These are phyloP conservation scores for Cryptoprocta ferox DNA, from an alignment of 2,797 vertebrate genomes.

Conservation along the genomic window DNA sequence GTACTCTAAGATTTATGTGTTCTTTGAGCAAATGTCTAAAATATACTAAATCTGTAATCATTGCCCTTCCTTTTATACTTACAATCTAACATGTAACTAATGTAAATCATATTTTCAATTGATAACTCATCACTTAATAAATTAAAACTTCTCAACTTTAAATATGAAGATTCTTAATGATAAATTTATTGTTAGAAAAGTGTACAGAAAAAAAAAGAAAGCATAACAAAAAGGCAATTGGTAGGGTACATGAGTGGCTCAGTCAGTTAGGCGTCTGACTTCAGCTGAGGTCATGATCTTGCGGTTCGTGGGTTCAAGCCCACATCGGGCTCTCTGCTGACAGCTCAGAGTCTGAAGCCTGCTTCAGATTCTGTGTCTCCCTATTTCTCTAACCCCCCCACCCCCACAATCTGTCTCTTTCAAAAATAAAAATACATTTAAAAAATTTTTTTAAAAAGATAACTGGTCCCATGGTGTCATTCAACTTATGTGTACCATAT, in stretches of 20 bases:
- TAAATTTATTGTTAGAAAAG: constrained; percentile 39
- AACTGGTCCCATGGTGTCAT: background rate
- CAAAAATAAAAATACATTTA: no score
- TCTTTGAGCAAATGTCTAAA: constrained; percentile 29
- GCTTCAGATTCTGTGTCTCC: no score
- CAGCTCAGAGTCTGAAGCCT: no score
- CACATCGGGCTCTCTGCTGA: no score
- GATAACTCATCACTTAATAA: background rate
- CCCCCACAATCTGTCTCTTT: no score
- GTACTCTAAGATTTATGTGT: background rate
- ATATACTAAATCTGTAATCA: background rate
- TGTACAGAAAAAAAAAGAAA: background rate
- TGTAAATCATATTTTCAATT: constrained; percentile 5
- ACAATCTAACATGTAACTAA: background rate
- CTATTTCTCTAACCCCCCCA: no score
- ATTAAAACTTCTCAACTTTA: constrained; percentile 11
- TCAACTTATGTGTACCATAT: background rate
- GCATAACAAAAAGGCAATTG: background rate
- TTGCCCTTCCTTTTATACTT: background rate
- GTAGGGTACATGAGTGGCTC: no score
- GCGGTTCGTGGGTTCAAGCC: no score
- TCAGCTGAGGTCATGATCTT: no score
- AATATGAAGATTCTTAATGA: constrained; percentile 36
- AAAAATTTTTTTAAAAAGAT: no score
- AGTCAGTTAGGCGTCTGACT: no score